Conservation (phyloP, 2,113 vertebrate genomes). For the Oxyruncus cristatus region DNA sequence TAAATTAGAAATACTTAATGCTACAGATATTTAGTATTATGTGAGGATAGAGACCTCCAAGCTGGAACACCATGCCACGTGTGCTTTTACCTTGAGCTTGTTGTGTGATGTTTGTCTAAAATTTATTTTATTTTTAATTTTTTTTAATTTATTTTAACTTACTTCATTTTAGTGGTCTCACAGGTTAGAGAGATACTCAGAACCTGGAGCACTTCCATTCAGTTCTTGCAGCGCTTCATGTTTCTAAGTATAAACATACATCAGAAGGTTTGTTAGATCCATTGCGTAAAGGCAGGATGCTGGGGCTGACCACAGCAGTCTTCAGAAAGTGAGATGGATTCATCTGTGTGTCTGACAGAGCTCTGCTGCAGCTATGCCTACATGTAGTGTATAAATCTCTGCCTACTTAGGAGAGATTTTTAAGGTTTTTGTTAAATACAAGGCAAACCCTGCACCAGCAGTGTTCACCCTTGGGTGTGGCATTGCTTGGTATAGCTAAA, state of each 20-base stretch:
- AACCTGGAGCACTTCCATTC: neutral
- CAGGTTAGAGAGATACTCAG: neutral
- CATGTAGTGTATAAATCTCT: neutral
- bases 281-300: neutral
- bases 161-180: neutral
- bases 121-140: neutral
- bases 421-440: neutral
- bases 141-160: neutral
- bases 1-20: conserved; percentile 5
- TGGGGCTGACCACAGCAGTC: neutral
- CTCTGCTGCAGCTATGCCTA: neutral
- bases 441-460: neutral
- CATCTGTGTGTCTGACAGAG: neutral
- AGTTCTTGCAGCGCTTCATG: neutral
- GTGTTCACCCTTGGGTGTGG: neutral
- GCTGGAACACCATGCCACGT: neutral
- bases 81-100: neutral
- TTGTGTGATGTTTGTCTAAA: neutral
- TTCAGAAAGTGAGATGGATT: neutral
- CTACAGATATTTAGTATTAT: neutral
- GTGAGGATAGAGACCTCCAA: neutral
- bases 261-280: neutral
- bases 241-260: neutral
- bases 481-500: neutral
- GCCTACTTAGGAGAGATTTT: neutral